phyloP scores from a whole-genome alignment of 64 coral and sea anemone species.

The Montipora capricornis region DNA sequence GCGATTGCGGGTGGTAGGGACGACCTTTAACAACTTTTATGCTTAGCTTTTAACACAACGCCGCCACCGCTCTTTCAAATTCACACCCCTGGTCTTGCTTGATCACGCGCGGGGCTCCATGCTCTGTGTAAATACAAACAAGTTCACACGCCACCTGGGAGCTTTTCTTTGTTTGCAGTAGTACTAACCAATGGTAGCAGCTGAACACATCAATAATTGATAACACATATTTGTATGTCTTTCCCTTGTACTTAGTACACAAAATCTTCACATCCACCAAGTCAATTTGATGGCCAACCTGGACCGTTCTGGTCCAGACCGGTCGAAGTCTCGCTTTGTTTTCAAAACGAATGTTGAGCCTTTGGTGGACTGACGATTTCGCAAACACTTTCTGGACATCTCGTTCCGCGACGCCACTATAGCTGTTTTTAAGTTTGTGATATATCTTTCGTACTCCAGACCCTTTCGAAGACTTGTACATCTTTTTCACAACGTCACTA shows the following conservation, averaged over 20 bases:
- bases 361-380: slow-evolving; percentile 60
- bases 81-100: slow-evolving; percentile 45
- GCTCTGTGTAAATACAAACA: slow-evolving; percentile 34
- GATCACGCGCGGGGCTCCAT: slow-evolving; percentile 39
- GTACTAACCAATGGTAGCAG: slow-evolving; percentile 59
- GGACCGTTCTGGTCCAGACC: slow-evolving; percentile 17
- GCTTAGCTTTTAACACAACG: slow-evolving; percentile 20
- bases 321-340: slow-evolving; percentile 52
- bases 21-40: slow-evolving; percentile 62
- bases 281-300: slow-evolving; percentile 65
- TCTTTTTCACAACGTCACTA: slow-evolving; percentile 30
- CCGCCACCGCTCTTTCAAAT: slow-evolving; percentile 19
- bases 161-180: slow-evolving; percentile 33
- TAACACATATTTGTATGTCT: slow-evolving; percentile 49
- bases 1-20: slow-evolving; percentile 66
- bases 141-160: slow-evolving; percentile 15
- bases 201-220: slow-evolving; percentile 62
- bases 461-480: slow-evolving; percentile 45
- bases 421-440: slow-evolving; percentile 57
- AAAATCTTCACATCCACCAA: slow-evolving; percentile 48
- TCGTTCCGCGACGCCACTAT: slow-evolving; percentile 55
- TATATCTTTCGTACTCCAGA: slow-evolving; percentile 70
- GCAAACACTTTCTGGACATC: slow-evolving; percentile 40
- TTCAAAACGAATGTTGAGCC: slow-evolving; percentile 67
- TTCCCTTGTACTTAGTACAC: slow-evolving; percentile 28